A percentile compares a stretch with the other conserved stretches of the same genome.
Evolutionary conservation across 2,888 invertebrate species (phyloP).

Genomic region (Pseudanteris insignis): DNA sequence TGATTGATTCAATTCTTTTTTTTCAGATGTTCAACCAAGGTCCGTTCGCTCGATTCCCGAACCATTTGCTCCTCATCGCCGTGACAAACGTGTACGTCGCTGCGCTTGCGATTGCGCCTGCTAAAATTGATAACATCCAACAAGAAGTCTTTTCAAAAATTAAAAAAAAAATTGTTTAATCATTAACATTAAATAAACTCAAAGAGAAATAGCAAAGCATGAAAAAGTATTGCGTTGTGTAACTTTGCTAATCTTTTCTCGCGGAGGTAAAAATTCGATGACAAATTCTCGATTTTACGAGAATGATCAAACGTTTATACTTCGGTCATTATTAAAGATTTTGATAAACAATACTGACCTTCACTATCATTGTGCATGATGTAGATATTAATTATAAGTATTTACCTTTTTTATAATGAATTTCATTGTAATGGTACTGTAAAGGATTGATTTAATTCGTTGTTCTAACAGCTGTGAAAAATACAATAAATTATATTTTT

Average conservation of each 20-base stretch:
- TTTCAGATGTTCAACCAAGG: conserved; percentile 82
- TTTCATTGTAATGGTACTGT: conserved; percentile 31
- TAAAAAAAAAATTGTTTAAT: no score
- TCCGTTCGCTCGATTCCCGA: conserved; percentile 74
- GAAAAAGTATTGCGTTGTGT: conserved; percentile 14
- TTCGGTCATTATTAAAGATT: conserved; percentile 14
- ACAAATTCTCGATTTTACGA: conserved; percentile 47
- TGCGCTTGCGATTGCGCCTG: conserved; percentile 81
- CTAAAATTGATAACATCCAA: conserved; percentile 53
- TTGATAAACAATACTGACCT: conserved; percentile 24
- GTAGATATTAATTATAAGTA: conserved; percentile 42
- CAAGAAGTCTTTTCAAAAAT: no score
- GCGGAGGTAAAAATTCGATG: conserved; percentile 32
- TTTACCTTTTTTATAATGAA: conserved; percentile 18
- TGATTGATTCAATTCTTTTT: no score
- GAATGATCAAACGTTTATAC: conserved; percentile 28
- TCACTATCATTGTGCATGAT: conserved; percentile 32
- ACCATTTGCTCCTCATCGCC: conserved; percentile 66
- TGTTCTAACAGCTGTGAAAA: conserved; percentile 31
- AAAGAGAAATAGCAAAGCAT: conserved; percentile 28
- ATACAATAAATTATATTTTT: conserved; percentile 33
- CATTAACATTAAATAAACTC: no score
- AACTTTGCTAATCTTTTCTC: conserved; percentile 27
- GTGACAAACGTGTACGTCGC: conserved; percentile 76
- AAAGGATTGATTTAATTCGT: conserved; percentile 20